Conservation (phyloP, 2,113 vertebrate species). For the Periophthalmodon schlosseri region DNA sequence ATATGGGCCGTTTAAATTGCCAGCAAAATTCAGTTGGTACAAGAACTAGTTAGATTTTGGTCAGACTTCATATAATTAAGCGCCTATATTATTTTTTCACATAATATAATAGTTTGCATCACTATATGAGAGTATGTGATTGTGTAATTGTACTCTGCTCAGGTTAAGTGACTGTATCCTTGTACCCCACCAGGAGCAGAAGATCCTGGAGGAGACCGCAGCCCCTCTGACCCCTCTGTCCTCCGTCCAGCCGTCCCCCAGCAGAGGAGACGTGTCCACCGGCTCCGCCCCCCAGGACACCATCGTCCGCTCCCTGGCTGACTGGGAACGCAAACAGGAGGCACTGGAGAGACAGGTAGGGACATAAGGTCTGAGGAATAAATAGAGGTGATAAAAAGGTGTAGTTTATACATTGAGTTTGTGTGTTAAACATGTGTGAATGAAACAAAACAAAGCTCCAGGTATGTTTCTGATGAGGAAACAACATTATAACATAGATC, state of each 20-base stretch:
- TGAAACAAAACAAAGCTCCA: too few species aligned
- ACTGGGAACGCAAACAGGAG: slow-evolving; percentile 75
- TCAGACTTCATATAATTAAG: too few species aligned
- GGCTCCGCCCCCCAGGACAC: slow-evolving; percentile 44
- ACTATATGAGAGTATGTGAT: too few species aligned
- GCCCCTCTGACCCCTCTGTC: slow-evolving; percentile 82
- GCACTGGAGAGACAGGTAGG: slow-evolving; percentile 63
- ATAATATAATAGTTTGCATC: too few species aligned
- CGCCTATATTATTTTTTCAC: too few species aligned
- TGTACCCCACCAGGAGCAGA: slow-evolving; percentile 81
- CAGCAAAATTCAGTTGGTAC: too few species aligned
- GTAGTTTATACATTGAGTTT: too few species aligned
- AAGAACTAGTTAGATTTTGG: too few species aligned
- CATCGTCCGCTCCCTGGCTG: slow-evolving; percentile 69
- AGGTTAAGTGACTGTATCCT: not conserved
- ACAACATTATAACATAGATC: too few species aligned
- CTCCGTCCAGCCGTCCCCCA: slow-evolving; percentile 72
- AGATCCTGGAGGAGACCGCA: slow-evolving; percentile 93
- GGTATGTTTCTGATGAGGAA: too few species aligned
- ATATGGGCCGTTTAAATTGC: too few species aligned
- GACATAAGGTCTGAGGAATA: not conserved
- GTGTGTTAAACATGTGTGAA: too few species aligned
- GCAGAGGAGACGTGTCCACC: slow-evolving; percentile 75
- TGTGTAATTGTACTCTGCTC: not conserved
- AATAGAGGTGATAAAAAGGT: not conserved